Base-by-base conservation (phyloP, 2,113 vertebrate species). In the Mesocricetus auratus region DNA sequence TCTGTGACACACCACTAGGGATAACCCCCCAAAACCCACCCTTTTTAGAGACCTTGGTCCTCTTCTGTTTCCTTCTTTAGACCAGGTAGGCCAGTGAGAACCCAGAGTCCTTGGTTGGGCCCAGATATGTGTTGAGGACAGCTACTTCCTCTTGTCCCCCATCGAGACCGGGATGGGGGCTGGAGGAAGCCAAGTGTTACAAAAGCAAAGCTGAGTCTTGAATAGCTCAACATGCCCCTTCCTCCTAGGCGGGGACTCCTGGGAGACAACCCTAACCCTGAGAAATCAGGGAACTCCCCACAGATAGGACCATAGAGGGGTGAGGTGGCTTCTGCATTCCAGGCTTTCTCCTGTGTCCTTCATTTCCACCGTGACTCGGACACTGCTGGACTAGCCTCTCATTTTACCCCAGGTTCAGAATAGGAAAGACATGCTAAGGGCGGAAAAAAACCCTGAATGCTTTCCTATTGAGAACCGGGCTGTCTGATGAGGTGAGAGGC, bases 211-310 rank as follows among this genome's bases (percentile, higher is more conserved):
- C 78, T 45, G n/a, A 64, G 73, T 93, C 92, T 86, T 36, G 45
- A 47, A 87, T 58, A 94, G 91, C 62, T 94, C 94, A 81, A 79
- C 64, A 7, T 0, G 8, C 77, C 58, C 39, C 39, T 94, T 58
- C 73, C 71, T 94, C 79, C 85, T 79, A 58, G 8, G 0, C 1
- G 77, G 83, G 73, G 75, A 77, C 73, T 95, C 56, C 33, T 56
- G 93, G 89, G 82, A 82, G 69, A 96, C 39, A 95, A 69, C 60
- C 29, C 22, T n/a, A 42, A 66, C 60, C 86, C 92, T 86, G 82
- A 96, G 93, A 93, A 96, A 90, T 89, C 36, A 24, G 85, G 36
- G 60, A 95, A 95, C 86, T 97, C 66, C 81, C 60, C 68, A 86
- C 47, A 78, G 73, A 86, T 62, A 53, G 74, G 86, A 93, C 64